phyloP scores from a whole-genome alignment of 2,888 invertebrate genomes.

The Stratiomys singularior region DNA sequence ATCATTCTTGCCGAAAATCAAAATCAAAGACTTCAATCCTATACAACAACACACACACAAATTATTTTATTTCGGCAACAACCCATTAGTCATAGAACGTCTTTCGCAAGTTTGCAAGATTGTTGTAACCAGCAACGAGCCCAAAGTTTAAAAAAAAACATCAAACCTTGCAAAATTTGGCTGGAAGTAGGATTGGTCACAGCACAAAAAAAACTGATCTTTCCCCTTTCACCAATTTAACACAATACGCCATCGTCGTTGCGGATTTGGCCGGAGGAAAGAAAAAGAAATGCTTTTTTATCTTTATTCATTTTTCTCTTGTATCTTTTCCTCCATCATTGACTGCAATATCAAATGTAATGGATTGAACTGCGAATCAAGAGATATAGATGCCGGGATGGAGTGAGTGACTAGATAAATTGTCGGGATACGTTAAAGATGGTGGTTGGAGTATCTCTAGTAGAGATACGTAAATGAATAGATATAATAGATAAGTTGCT shows the following conservation, averaged over 20 bases:
- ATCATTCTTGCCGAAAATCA: no score
- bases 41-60: neutral
- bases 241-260: slow-evolving; percentile 10
- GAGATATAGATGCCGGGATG: no score
- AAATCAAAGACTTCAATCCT: no score
- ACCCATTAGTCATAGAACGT: slow-evolving; percentile 18
- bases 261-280: slow-evolving; percentile 15
- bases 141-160: neutral
- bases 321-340: no score
- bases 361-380: no score
- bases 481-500: no score
- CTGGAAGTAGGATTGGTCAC: slow-evolving; percentile 6
- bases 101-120: slow-evolving; percentile 24
- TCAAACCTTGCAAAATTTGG: neutral
- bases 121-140: neutral
- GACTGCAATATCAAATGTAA: no score
- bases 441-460: no score
- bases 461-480: no score
- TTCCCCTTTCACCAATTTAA: slow-evolving; percentile 36
- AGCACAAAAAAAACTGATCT: slow-evolving; percentile 7
- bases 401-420: no score
- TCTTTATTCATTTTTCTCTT: neutral
- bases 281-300: neutral
- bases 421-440: no score
- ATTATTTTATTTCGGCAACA: slow-evolving; percentile 16